Evolutionary conservation across 2,797 vertebrate species (phyloP), one percentile per base, ranked within the genome.

Genomic region (Acanthurus lineatus): DNA sequence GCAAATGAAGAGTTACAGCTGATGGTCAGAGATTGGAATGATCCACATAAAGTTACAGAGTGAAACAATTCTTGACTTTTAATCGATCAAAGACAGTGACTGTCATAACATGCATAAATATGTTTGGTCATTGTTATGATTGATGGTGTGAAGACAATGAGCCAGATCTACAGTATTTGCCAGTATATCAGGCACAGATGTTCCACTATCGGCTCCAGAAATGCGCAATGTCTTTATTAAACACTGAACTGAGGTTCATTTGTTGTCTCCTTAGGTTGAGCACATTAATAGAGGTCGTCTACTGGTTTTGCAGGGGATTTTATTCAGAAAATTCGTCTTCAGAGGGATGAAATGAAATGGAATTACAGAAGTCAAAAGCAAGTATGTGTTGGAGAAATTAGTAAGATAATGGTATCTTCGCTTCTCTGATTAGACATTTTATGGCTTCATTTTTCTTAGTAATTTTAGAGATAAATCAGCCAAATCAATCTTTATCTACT

Each of bases 21-120:
- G n/a, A 82, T 38, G 58, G 64, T 56, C 58, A 69, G 64, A 75
- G 53, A 64, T 20, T 42, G 42, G 32, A 74, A 35, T 58, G 42
- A 15, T 49, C 22, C 15, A 60, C 32, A 16, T 45, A 9, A 40
- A 51, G 44, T 60, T 38, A 72, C 49, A 75, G 54, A 28, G 62
- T 70, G 69, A 75, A 48, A 76, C 35, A 67, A 54, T 10, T 52
- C 19, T 53, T 70, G 0, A 40, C 60, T 65, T 73, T 75, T 4
- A 28, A 52, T 85, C 79, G 67, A 86, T 63, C 10, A 54, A 49
- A 44, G 56, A 61, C 45, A 66, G 83, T 83, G 76, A 81, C 20
- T 77, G 65, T 68, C 44, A 77, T 0, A 60, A 57, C 86, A 90
- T 89, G 91, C 88, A 86, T 79, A 76, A 70, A 56, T 59, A 47